These are phyloP conservation scores for Cryptotis parvus DNA, from an alignment of 2,113 vertebrate genomes.

Conservation along the genomic window DNA sequence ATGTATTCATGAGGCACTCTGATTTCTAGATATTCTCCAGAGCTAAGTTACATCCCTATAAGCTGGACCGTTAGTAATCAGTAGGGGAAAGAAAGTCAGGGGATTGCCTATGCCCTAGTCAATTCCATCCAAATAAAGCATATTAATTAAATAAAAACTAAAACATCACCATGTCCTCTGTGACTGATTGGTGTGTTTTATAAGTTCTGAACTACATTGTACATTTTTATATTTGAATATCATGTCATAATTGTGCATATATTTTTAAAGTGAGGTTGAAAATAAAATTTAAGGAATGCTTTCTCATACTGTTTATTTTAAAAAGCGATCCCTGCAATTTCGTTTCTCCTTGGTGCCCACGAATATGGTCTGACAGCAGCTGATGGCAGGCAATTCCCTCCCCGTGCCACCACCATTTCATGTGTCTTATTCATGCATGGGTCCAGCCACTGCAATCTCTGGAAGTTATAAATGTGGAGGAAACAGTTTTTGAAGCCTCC, in stretches of 20 bases:
- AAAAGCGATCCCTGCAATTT: background rate
- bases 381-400: background rate
- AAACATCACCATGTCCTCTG: too few species aligned
- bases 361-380: background rate
- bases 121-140: background rate
- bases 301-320: background rate
- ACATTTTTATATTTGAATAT: background rate
- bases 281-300: background rate
- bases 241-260: background rate
- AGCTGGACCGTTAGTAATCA: background rate
- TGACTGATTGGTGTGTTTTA: too few species aligned
- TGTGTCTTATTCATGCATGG: too few species aligned
- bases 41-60: background rate
- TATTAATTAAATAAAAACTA: too few species aligned
- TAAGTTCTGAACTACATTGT: background rate
- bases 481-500: background rate
- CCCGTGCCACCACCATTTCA: background rate
- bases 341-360: background rate
- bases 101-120: background rate
- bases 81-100: too few species aligned
- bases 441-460: background rate
- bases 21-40: background rate
- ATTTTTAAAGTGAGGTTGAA: background rate
- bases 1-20: background rate
- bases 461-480: background rate